phyloP scores from a whole-genome alignment of 2,797 vertebrate genomes.

The Galago senegalensis region DNA sequence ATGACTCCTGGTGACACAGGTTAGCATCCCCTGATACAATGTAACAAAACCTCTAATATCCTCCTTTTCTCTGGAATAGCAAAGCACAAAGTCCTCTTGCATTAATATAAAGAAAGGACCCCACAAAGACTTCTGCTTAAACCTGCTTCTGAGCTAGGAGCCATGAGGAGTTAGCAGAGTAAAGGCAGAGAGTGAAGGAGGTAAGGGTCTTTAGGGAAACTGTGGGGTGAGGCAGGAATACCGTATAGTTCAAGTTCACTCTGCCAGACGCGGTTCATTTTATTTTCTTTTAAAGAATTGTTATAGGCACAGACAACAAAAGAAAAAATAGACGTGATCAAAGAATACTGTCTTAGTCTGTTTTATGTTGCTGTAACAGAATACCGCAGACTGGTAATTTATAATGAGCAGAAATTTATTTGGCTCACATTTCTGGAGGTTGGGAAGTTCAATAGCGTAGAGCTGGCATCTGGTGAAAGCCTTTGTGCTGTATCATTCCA shows the following conservation, averaged over 20 bases:
- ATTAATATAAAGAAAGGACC: slow-evolving; percentile 14
- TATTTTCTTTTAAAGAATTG: slow-evolving; percentile 17
- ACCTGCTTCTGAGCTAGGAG: neutral
- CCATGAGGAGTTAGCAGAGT: neutral
- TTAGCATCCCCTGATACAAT: neutral
- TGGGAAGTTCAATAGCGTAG: neutral
- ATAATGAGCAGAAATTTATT: neutral
- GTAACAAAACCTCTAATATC: neutral
- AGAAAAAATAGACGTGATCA: neutral
- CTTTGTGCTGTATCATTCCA: neutral
- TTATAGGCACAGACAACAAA: neutral
- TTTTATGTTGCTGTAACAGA: neutral
- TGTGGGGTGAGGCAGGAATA: neutral
- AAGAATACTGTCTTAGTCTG: neutral
- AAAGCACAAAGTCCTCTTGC: neutral
- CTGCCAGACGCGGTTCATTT: slow-evolving; percentile 48
- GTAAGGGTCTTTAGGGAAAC: neutral
- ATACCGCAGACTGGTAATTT: neutral
- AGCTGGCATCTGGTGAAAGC: neutral
- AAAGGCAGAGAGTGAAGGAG: neutral
- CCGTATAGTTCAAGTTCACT: neutral
- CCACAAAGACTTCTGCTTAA: neutral
- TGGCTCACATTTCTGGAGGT: neutral
- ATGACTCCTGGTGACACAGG: neutral
- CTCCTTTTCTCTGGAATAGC: neutral